These are phyloP conservation scores for Phyllopteryx taeniolatus DNA, from an alignment of 2,113 vertebrate genomes.

Conservation along the genomic window DNA sequence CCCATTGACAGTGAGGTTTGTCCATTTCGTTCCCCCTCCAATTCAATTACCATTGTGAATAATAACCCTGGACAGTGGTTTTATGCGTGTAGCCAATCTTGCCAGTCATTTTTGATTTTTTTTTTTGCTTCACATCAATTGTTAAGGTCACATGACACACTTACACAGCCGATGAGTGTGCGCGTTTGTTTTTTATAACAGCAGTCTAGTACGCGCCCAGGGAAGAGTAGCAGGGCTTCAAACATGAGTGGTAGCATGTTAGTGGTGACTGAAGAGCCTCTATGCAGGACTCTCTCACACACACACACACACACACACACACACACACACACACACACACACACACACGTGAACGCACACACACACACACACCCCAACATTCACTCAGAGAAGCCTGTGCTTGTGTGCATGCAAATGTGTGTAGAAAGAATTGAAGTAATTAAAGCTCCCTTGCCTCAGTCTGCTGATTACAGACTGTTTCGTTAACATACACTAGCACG, in stretches of 20 bases:
- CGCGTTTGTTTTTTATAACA: conserved; percentile 3
- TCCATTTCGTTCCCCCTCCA: background rate
- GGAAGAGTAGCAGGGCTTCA: conserved; percentile 42
- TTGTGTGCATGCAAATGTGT: conserved; percentile 15
- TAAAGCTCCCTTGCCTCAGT: conserved; percentile 57
- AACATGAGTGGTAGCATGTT: conserved; percentile 51
- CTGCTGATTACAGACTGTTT: conserved; percentile 59
- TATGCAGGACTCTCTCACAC: conserved; percentile 26
- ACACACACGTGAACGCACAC: too few species aligned
- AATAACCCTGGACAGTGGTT: background rate
- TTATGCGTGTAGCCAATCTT: background rate
- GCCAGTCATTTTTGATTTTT: background rate
- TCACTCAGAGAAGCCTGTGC: conserved; percentile 4
- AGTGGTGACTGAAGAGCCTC: conserved; percentile 41
- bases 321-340: too few species aligned
- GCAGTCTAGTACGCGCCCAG: conserved; percentile 23
- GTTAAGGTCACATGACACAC: background rate
- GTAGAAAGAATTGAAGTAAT: conserved; percentile 63
- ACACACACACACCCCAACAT: conserved; percentile 16
- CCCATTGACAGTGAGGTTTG: background rate
- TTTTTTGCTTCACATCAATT: background rate
- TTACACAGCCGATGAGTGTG: conserved; percentile 1
- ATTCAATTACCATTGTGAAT: background rate
- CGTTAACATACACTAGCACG: conserved; percentile 16
- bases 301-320: too few species aligned